Evolutionary conservation across 2,797 vertebrate species (phyloP), one percentile per base, ranked within the genome.

Genomic region (Anomalospiza imberbis): DNA sequence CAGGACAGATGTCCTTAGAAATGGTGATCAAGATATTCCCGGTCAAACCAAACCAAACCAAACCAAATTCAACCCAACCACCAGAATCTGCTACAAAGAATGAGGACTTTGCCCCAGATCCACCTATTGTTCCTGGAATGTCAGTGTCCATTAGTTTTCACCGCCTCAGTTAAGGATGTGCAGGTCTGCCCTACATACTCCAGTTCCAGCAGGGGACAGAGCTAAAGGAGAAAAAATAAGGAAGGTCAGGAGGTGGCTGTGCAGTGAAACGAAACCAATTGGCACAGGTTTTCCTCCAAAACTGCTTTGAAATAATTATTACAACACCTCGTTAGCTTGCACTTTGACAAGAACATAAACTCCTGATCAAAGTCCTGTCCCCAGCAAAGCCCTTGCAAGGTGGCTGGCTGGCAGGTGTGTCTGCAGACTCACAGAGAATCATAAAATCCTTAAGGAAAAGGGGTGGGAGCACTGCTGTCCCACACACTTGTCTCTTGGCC

Each of bases 311-410:
- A 94, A 34, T 78, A 54, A 77, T 40, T 80, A 54, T 34, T 70
- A 67, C 18, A 63, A 36, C n/a, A 54, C 18, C n/a, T 75, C 0
- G 0, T 73, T 62, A 84, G 44, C 26, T 38, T 1, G 0, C 34
- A 32, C 29, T 51, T 50, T 22, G 32, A 50, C 22, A 48, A 75
- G 40, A 66, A 65, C 13, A 67, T 28, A 32, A 89, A 47, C 31
- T 60, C 51, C 40, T n/a, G 42, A 63, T n/a, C 58, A 60, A 60
- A 66, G 7, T 60, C 42, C 50, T n/a, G 29, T 40, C 32, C 22
- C 20, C 42, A 53, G 9, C 6, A 53, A 74, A 85, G 54, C 21
- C 54, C 31, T 26, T 28, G 20, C 31, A 73, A 71, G 25, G 50
- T 3, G 0, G 4, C 29, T 48, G 48, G 12, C 26, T 74, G 34